Base-by-base conservation (phyloP, 2,113 vertebrate species). In the Speoplatyrhinus poulsoni region DNA sequence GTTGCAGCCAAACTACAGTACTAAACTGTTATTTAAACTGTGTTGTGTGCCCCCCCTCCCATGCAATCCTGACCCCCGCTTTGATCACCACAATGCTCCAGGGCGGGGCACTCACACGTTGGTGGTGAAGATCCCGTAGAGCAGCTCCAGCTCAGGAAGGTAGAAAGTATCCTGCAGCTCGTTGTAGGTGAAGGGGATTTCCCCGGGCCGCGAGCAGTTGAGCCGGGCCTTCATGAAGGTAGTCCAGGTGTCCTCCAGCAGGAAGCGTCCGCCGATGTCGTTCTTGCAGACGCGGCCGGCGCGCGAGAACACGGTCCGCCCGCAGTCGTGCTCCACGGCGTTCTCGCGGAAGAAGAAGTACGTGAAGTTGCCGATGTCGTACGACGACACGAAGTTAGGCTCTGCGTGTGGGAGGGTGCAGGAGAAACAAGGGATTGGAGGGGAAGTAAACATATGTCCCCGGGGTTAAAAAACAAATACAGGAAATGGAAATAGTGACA, bases 261-360 rank as follows among this genome's bases (percentile, higher is more conserved):
- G 92, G 56, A 99, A 99, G 1, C 97, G 95, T 0, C 97, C 97
- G 0, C 97, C 97, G 0, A 99, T 94, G 85, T 99, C 97, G 0
- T 99, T 99, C 85, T 98, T 98, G 79, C 97, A 99, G 11, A 99
- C 95, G 0, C 97, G 93, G 0, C 96, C 96, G 0, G 94, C 95
- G 1, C 97, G 93, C 50, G 97, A 99, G 87, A 98, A 98, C 61
- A 98, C 95, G 0, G 95, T 96, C 69, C 96, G 94, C 26, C 97
- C 97, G 46, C 97, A 99, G 73, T 99, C 97, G 0, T 99, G 96
- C 78, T 99, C 97, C 82, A 98, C 95, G 0, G 97, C 96, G 0
- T 98, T 98, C 82, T 99, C 97, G 19, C 97, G 95, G 87, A 99
- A 99, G 84, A 98, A 98, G 89, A 98, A 98, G 87, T 98, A 99